Evolutionary conservation across 1,140 invertebrate genomes (phyloP).

Genomic region (Heliothis virescens): DNA sequence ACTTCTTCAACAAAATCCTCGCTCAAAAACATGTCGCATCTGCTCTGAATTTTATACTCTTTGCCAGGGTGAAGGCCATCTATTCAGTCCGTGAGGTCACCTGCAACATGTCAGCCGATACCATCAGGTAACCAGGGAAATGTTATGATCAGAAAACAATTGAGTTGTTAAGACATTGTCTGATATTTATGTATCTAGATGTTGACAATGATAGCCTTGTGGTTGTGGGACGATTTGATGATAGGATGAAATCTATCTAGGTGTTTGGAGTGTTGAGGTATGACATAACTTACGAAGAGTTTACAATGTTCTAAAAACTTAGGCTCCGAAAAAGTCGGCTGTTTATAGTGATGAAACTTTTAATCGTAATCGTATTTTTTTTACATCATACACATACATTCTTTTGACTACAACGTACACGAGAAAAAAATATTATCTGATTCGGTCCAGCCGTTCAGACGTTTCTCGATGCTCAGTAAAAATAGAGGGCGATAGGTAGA

Average conservation of each 20-base stretch:
- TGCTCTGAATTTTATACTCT: conserved; percentile 18
- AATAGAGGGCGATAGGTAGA: no score
- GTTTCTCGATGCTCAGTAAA: no score
- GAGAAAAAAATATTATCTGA: no score
- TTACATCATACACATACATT: no score
- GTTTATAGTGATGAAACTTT: no score
- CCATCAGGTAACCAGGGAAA: conserved; percentile 43
- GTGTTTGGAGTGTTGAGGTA: not conserved
- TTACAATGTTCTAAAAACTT: no score
- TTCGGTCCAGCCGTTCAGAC: no score
- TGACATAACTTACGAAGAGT: no score
- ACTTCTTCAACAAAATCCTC: not conserved
- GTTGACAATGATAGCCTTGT: conserved; percentile 26
- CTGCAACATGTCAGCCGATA: conserved; percentile 43
- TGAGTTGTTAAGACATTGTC: conserved; percentile 43
- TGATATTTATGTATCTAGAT: conserved; percentile 11
- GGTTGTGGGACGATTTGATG: not conserved
- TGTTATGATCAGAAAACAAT: conserved; percentile 50
- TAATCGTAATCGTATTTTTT: no score
- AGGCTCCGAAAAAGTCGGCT: no score
- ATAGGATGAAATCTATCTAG: not conserved
- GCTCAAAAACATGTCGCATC: not conserved
- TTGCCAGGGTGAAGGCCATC: conserved; percentile 46
- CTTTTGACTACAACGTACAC: no score
- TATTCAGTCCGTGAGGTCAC: conserved; percentile 43